Conservation (phyloP, 2,888 invertebrate genomes). For the Epinotia brunnichana region DNA sequence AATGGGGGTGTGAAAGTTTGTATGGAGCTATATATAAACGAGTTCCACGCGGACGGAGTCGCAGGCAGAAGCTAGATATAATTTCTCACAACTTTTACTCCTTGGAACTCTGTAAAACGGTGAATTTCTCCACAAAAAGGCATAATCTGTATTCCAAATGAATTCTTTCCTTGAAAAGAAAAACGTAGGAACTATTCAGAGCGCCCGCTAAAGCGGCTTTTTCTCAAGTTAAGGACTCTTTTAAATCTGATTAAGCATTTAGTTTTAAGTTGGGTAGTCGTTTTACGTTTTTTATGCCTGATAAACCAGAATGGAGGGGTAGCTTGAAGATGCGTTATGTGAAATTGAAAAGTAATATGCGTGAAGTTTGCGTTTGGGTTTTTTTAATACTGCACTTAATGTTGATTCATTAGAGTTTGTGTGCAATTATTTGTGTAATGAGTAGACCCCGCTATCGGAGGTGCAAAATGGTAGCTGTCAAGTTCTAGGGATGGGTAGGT, state of each 20-base stretch:
- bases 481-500: too few species aligned
- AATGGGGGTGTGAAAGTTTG: too few species aligned
- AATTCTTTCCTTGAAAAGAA: slow-evolving; percentile 18
- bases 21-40: too few species aligned
- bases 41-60: too few species aligned
- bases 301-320: neutral
- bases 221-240: slow-evolving; percentile 7
- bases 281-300: neutral
- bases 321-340: neutral
- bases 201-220: slow-evolving; percentile 1
- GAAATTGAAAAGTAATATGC: too few species aligned
- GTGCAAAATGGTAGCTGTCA: too few species aligned
- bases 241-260: slow-evolving; percentile 30
- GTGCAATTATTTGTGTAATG: too few species aligned
- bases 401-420: too few species aligned
- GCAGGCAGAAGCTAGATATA: too few species aligned
- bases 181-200: slow-evolving; percentile 19
- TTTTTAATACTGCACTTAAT: too few species aligned
- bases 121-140: slow-evolving; percentile 3
- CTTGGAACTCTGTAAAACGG: slow-evolving; percentile 7
- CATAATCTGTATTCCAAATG: slow-evolving; percentile 20
- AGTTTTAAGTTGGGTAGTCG: slow-evolving; percentile 11
- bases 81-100: slow-evolving; percentile 6
- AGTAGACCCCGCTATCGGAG: too few species aligned
- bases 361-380: too few species aligned